Evolutionary conservation across 2,888 invertebrate species (phyloP), one percentile per base, ranked within the genome.

Genomic region (Lithophane socia): DNA sequence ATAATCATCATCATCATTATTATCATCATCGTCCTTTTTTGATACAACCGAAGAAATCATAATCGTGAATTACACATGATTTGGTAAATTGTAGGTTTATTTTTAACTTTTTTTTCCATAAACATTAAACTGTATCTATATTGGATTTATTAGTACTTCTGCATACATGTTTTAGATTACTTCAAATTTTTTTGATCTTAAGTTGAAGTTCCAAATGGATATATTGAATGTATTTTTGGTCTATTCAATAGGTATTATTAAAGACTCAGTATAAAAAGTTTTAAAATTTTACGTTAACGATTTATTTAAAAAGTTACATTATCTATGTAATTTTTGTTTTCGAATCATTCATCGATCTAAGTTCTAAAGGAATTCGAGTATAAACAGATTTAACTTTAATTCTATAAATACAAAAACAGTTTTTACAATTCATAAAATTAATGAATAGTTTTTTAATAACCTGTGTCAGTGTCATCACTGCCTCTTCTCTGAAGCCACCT

Each of bases 391-490:
- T 8, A 2, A 18, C n/a, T 68, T 7, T 7, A n/a, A 29, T 42
- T 42, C 12, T 2, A 18, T 60, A 7, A 56, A 5, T 49, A 5
- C 16, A 16, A 37, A 66, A 70, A 12, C 12, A 44, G 16, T 16
- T 7, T 8, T 37, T 3, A 21, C 2, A 2, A 47, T n/a, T 12
- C 0, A 24, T 12, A n/a, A 54, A n/a, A 13, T n/a, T 7, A 21
- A 49, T 56, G 0, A 80, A 9, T 44, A 24, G 1, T 13, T 73
- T 52, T 73, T 58, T 64, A 67, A 52, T 89, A 86, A 95, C 95
- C 94, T 94, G 94, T 92, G 21, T 95, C 95, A 58, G 87, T 90
- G n/a, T 96, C 95, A 84, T 95, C 96, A 85, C 94, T 95, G 86
- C 90, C 91, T 49, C 95, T 92, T 79, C 94, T 92, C 86, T 94